A percentile compares a stretch with the other conserved stretches of the same genome.
Conservation (phyloP, 2,797 vertebrate genomes). For the Gobionotothen gibberifrons region DNA sequence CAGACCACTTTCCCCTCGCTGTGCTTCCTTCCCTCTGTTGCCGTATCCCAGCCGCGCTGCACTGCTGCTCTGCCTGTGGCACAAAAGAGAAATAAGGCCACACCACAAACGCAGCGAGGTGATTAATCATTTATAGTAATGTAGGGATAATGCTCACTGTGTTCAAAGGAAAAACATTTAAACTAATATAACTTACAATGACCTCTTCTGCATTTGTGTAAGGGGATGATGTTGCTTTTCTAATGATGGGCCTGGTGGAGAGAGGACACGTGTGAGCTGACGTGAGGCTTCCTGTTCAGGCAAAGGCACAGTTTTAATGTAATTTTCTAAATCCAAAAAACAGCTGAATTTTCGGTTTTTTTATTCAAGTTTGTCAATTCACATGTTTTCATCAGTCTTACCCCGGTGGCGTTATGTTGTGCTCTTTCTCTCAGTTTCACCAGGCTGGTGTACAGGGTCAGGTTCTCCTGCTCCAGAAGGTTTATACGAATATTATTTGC, state of each 20-base stretch:
- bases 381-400: conserved; percentile 42
- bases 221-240: conserved; percentile 15
- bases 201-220: conserved; percentile 23
- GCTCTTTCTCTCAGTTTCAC: conserved; percentile 82
- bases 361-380: neutral
- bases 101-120: neutral
- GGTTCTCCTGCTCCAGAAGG: conserved; percentile 90
- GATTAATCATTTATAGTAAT: conserved; percentile 19
- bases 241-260: conserved; percentile 18
- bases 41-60: conserved; percentile 19
- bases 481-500: conserved; percentile 89
- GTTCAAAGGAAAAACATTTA: neutral
- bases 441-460: conserved; percentile 78
- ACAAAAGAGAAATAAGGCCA: conserved; percentile 12
- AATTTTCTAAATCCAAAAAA: conserved; percentile 9
- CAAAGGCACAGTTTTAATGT: neutral
- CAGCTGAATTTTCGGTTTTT: neutral
- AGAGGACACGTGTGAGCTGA: conserved; percentile 64
- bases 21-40: conserved; percentile 31
- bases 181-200: conserved; percentile 49
- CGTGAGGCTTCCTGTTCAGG: conserved; percentile 74
- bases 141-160: neutral
- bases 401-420: conserved; percentile 75
- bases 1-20: conserved; percentile 33
- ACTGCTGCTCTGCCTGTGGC: conserved; percentile 53